phyloP scores from a whole-genome alignment of 2,797 vertebrate genomes.

The Anomalospiza imberbis region DNA sequence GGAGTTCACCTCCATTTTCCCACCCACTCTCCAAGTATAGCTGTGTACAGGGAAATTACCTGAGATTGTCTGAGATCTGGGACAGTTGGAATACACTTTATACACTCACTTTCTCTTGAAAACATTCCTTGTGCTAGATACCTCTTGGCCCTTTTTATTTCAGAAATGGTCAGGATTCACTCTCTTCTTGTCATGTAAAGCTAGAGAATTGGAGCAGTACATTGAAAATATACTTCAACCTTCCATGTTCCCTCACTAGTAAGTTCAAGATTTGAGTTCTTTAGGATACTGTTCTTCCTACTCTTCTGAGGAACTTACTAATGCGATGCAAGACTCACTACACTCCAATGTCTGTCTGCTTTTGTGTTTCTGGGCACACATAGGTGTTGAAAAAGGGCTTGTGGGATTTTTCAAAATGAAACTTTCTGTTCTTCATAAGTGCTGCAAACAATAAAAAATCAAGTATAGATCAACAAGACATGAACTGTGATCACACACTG shows the following conservation, averaged over 20 bases:
- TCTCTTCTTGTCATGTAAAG: neutral
- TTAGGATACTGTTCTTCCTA: neutral
- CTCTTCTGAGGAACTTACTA: neutral
- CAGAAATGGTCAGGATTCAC: neutral
- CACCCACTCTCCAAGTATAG: neutral
- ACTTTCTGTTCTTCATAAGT: neutral
- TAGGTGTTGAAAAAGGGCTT: neutral
- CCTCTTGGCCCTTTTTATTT: neutral
- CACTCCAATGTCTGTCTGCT: neutral
- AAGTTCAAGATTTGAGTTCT: neutral
- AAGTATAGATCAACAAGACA: neutral
- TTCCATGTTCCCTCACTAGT: neutral
- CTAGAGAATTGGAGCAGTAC: neutral
- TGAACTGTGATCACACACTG: neutral
- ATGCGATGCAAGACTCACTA: neutral
- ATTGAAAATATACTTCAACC: neutral
- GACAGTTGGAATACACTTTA: neutral
- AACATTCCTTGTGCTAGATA: neutral
- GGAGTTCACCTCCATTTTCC: neutral
- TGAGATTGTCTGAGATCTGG: neutral
- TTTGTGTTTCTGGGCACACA: neutral
- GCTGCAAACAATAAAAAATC: neutral
- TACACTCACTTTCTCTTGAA: neutral
- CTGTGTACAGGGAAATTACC: neutral
- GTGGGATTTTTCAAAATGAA: neutral